Conservation (phyloP, 2,797 vertebrate genomes). For the Anas capensis region DNA sequence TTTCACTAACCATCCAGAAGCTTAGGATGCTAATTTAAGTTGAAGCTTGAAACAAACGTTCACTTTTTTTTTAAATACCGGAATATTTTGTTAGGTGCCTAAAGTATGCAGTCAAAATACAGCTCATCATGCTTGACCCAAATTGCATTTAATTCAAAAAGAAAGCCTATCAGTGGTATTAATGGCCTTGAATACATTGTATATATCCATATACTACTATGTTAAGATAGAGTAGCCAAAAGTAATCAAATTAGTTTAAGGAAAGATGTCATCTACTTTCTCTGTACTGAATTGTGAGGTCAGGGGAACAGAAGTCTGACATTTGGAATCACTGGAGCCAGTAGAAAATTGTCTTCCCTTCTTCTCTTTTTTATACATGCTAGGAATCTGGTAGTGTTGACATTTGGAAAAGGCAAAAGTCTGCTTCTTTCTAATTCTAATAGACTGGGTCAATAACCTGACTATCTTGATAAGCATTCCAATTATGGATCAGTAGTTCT, state of each 20-base stretch:
- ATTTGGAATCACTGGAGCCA: neutral
- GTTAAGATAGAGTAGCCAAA: neutral
- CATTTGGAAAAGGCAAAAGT: slow-evolving; percentile 14
- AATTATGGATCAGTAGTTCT: slow-evolving; percentile 1
- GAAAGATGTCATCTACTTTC: neutral
- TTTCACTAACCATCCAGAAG: neutral
- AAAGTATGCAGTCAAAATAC: neutral
- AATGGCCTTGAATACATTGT: neutral
- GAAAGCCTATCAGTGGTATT: neutral
- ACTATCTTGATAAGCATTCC: slow-evolving; percentile 30
- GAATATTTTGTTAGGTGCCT: neutral
- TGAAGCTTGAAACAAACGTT: neutral
- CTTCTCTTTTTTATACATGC: neutral
- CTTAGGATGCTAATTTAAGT: neutral
- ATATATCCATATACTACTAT: neutral
- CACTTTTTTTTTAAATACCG: neutral
- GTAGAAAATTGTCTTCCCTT: neutral
- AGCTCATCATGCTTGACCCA: accelerated
- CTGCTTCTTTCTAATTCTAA: slow-evolving; percentile 7
- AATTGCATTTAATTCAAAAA: neutral
- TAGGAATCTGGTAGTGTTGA: neutral
- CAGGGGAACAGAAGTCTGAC: neutral
- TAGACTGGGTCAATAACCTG: slow-evolving; percentile 25
- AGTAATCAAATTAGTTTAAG: neutral
- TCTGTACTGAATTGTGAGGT: neutral